Evolutionary conservation across 2,797 vertebrate species (phyloP), one percentile per base, ranked within the genome.

Genomic region (Pseudomugil tenellus): DNA sequence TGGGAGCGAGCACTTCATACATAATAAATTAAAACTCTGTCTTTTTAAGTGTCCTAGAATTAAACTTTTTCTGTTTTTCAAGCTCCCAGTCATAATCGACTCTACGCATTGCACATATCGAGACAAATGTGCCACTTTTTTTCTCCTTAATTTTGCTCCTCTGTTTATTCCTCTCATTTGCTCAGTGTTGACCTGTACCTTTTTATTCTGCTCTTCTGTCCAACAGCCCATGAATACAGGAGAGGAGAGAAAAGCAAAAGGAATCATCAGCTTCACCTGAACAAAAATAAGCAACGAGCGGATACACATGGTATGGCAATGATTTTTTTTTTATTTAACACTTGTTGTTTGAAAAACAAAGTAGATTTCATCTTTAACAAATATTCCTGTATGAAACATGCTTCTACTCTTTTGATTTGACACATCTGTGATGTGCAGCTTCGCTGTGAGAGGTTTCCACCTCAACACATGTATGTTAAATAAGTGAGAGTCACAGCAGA

Each of bases 171-270:
- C 70, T 85, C 58, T 80, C 73, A 71, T 83, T 72, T 74, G 43
- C 65, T 85, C 48, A 3, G 34, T 64, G 52, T 65, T 92, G 79
- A 90, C 84, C 78, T 86, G 59, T 84, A 59, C 70, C 71, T 84
- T 84, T 65, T 76, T 73, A 57, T 49, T 35, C 41, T 92, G 72
- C 91, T 52, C 77, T 80, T 91, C 70, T 80, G 61, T 87, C 65
- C 76, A 75, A 87, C 90, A 94, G 94, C 90, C 84, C 87, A 93
- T 92, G 92, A 93, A 81, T 92, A 91, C 80, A 81, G 89, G 85
- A 82, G 91, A 82, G 80, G 78, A 80, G 81, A 70, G 70, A 75
- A 78, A 79, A 71, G 79, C 59, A 35, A 81, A 79, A 90, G 74
- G 73, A 86, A 72, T 77, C 76, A 75, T 83, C 90, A 86, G 57